phyloP scores from a whole-genome alignment of 1,140 invertebrate genomes.

The Diorhabda carinulata region DNA sequence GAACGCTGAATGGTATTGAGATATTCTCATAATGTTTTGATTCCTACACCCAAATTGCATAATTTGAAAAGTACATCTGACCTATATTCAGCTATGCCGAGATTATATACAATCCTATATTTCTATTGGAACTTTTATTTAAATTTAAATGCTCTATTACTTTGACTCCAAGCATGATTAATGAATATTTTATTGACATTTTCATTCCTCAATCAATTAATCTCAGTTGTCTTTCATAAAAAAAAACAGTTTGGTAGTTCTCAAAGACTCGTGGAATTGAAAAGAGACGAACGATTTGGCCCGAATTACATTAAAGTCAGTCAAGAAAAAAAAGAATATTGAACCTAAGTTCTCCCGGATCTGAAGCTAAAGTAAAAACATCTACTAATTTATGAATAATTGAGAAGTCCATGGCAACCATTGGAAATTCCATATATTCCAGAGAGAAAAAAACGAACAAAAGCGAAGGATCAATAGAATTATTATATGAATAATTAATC shows the following conservation, averaged over 20 bases:
- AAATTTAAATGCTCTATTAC: no score
- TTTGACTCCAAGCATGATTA: no score
- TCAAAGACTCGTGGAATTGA: neutral
- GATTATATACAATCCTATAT: no score
- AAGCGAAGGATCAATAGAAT: no score
- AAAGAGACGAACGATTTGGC: neutral
- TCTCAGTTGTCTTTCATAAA: neutral
- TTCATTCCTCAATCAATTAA: neutral
- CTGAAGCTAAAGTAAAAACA: neutral
- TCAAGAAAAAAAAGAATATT: neutral
- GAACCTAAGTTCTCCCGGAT: neutral
- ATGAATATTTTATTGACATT: no score
- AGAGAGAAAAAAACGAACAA: neutral
- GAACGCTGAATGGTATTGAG: no score
- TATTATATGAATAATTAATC: no score
- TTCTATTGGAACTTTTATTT: no score
- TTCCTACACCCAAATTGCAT: no score
- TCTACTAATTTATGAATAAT: neutral
- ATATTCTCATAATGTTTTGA: no score
- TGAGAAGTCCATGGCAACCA: conserved; percentile 1
- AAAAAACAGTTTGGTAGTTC: neutral
- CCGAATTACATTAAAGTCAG: neutral
- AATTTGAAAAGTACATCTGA: no score
- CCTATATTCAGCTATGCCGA: no score
- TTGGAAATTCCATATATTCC: neutral